These are phyloP conservation scores for Drosophila aldrichi DNA, from an alignment of 2,888 invertebrate species.

Conservation along the genomic window DNA sequence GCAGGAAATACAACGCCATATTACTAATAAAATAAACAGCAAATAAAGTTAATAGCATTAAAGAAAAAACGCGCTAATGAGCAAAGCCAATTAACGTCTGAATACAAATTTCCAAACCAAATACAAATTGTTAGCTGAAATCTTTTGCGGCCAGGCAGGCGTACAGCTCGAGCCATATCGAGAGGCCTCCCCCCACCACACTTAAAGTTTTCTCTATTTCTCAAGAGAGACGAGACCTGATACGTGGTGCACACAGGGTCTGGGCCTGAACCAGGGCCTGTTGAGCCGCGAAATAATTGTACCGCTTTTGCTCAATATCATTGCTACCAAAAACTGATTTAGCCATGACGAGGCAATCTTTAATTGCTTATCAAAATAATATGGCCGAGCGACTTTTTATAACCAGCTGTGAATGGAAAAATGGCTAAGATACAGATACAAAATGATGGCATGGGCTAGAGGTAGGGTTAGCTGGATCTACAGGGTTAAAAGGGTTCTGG, in stretches of 20 bases:
- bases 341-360: slow-evolving; percentile 47
- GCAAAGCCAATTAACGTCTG: slow-evolving; percentile 79
- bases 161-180: neutral
- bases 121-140: slow-evolving; percentile 46
- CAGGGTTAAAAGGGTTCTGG: neutral
- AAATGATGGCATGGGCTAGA: neutral
- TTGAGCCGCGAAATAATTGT: slow-evolving; percentile 19
- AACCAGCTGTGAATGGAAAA: neutral
- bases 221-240: slow-evolving; percentile 8
- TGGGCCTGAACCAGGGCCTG: slow-evolving; percentile 12
- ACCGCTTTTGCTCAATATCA: slow-evolving; percentile 37
- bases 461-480: neutral
- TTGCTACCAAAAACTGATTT: slow-evolving; percentile 35
- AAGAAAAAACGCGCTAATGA: slow-evolving; percentile 74
- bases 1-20: slow-evolving; percentile 74
- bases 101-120: slow-evolving; percentile 79
- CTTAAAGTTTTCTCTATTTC: slow-evolving; percentile 56
- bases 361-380: slow-evolving; percentile 39
- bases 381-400: neutral
- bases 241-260: slow-evolving; percentile 1
- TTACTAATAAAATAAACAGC: slow-evolving; percentile 81
- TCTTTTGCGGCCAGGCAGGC: slow-evolving; percentile 34
- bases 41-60: slow-evolving; percentile 81
- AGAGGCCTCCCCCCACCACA: slow-evolving; percentile 26
- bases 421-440: neutral